Evolutionary conservation across 92 coral and sea anemone genomes (phyloP).

Genomic region (Palythoa grandis): DNA sequence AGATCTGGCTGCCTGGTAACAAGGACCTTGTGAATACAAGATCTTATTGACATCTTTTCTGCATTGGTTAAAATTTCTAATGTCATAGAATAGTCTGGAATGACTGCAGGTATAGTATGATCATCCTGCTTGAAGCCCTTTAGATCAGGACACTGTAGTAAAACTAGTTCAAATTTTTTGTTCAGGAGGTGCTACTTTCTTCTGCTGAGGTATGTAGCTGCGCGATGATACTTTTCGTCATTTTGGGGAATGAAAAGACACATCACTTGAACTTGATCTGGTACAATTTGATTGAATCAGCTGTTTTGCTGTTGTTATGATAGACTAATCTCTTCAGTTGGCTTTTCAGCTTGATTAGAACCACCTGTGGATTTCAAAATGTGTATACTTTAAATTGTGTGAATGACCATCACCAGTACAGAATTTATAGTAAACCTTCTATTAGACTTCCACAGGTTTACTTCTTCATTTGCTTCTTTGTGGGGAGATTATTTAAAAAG

Average conservation of each 20-base stretch:
- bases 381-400: no score
- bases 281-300: slow-evolving; percentile 8
- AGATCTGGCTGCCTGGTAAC: background rate
- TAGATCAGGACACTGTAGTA: slow-evolving; percentile 5
- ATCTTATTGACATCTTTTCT: background rate
- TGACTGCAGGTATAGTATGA: background rate
- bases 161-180: slow-evolving; percentile 17
- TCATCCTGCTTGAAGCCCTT: background rate
- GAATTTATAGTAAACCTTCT: no score
- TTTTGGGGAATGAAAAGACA: slow-evolving; percentile 15
- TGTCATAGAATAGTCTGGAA: slow-evolving; percentile 5
- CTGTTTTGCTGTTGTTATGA: background rate
- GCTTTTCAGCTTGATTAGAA: background rate
- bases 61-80: slow-evolving; percentile 1
- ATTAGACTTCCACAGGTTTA: background rate
- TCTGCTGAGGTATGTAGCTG: background rate
- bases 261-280: background rate
- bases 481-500: background rate
- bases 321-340: background rate
- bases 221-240: slow-evolving; percentile 9
- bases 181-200: slow-evolving; percentile 16
- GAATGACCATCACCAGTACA: no score
- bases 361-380: no score
- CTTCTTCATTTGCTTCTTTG: background rate
- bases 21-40: background rate